phyloP scores from a whole-genome alignment of 2,797 vertebrate genomes.

The Hafferia zeledoni region DNA sequence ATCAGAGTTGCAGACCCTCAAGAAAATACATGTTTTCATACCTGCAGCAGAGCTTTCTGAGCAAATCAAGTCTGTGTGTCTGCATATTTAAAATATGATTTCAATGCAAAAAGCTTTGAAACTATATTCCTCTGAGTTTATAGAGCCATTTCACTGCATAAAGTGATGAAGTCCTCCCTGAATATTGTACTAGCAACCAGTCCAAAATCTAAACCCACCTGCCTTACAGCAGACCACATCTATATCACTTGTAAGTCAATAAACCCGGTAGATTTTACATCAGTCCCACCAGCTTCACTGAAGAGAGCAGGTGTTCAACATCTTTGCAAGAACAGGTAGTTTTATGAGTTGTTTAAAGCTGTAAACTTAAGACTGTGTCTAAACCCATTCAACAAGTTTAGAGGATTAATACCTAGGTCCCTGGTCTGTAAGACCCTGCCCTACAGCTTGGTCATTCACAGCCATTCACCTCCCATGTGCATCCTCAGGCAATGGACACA shows the following conservation, averaged over 20 bases:
- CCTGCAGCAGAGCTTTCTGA: not conserved
- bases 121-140: not conserved
- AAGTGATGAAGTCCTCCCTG: not conserved
- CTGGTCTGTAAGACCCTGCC: not conserved
- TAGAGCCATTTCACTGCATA: not conserved
- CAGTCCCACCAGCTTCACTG: not conserved
- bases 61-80: fast-evolving
- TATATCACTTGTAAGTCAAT: not conserved
- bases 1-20: not conserved
- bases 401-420: not conserved
- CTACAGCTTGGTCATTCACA: not conserved
- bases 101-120: not conserved
- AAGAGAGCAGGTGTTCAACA: not conserved
- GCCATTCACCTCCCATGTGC: not conserved
- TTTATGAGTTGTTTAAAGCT: not conserved
- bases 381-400: not conserved
- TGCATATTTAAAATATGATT: not conserved
- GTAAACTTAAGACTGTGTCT: not conserved
- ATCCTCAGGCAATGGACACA: not conserved
- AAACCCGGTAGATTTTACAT: not conserved
- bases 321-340: not conserved
- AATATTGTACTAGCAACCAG: not conserved
- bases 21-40: not conserved
- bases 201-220: not conserved
- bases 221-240: not conserved